A percentile compares a stretch with the other conserved stretches of the same genome.
These are phyloP conservation scores for Hemithea aestivaria DNA, from an alignment of 2,888 invertebrate species.

Conservation along the genomic window DNA sequence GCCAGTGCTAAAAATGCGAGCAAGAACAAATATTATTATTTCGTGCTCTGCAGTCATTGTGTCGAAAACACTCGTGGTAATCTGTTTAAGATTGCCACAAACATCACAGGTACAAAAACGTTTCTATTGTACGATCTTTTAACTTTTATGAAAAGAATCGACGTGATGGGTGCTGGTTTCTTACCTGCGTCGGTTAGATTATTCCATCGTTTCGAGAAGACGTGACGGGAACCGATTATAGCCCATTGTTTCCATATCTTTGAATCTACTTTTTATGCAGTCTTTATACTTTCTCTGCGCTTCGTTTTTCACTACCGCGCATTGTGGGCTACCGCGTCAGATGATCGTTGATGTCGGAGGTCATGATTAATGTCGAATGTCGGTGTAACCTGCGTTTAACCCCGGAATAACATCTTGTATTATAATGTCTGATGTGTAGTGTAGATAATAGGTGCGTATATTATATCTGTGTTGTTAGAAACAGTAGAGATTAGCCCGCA, in stretches of 20 bases:
- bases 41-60: slow-evolving; percentile 3
- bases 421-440: background rate
- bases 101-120: slow-evolving; percentile 9
- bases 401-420: background rate
- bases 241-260: slow-evolving; percentile 53
- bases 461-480: too few relatives aligned
- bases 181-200: slow-evolving; percentile 38
- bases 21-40: background rate
- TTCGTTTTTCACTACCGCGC: slow-evolving; percentile 30
- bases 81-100: slow-evolving; percentile 23
- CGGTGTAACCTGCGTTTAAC: too few relatives aligned
- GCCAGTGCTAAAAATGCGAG: background rate
- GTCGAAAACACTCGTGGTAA: slow-evolving; percentile 13
- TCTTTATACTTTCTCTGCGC: slow-evolving; percentile 33
- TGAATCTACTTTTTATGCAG: slow-evolving; percentile 33
- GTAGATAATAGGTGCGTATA: too few relatives aligned
- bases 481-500: too few relatives aligned
- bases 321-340: slow-evolving; percentile 27
- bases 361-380: too few relatives aligned
- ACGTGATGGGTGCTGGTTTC: slow-evolving; percentile 19
- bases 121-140: slow-evolving; percentile 19
- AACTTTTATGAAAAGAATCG: slow-evolving; percentile 28
- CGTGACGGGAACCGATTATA: slow-evolving; percentile 63
- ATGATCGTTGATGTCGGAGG: slow-evolving; percentile 1
- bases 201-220: slow-evolving; percentile 37